phyloP scores from a whole-genome alignment of 2,113 vertebrate genomes.

The Megaceryle torquata region DNA sequence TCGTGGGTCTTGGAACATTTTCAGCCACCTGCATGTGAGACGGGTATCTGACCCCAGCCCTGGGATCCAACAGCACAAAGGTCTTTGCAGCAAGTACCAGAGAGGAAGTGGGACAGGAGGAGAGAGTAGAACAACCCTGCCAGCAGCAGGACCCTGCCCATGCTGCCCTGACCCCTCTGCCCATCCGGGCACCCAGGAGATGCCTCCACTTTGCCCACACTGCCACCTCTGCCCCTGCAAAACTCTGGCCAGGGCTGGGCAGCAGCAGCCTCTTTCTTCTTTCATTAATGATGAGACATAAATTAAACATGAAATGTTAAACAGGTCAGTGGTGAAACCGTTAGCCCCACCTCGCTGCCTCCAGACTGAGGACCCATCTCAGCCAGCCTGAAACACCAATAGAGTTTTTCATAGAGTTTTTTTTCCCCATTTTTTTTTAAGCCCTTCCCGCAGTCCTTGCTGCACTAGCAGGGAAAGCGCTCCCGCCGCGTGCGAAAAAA shows the following conservation, averaged over 20 bases:
- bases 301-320: neutral
- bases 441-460: neutral
- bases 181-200: neutral
- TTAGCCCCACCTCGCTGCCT: neutral
- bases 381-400: neutral
- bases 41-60: neutral
- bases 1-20: neutral
- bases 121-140: neutral
- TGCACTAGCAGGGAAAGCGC: neutral
- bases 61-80: neutral
- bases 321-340: neutral
- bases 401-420: neutral
- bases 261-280: neutral
- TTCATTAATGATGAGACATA: neutral
- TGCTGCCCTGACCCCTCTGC: neutral
- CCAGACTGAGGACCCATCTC: neutral
- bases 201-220: accelerated
- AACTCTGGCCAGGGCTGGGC: neutral
- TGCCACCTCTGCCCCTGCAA: neutral
- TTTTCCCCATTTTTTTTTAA: neutral
- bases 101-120: neutral
- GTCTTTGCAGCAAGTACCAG: neutral
- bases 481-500: neutral
- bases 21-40: neutral
- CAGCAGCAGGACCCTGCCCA: neutral